Evolutionary conservation across 2,113 vertebrate species (phyloP), one percentile per base, ranked within the genome.

Genomic region (Daboia siamensis): DNA sequence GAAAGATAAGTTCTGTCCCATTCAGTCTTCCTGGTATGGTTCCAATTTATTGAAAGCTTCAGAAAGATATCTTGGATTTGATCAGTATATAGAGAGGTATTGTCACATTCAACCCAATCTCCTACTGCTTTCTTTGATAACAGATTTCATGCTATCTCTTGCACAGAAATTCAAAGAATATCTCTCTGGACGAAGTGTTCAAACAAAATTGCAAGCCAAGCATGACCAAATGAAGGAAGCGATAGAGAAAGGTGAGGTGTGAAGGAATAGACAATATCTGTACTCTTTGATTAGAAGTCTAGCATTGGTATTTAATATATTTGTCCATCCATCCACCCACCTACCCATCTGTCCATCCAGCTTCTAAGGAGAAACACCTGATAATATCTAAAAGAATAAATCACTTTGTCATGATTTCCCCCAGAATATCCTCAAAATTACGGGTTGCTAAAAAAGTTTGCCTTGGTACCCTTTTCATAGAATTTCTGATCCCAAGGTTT

Each of bases 81-180:
- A 44, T 80, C 17, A 80, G 20, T 80, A 39, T 10, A 21, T 80
- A 80, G 20, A n/a, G n/a, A 10, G 17, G 7, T 21, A 80, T 17
- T 80, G 33, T 39, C 17, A 33, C 17, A 80, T 24, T 88, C 52
- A 33, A 23, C 26, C 59, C 46, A 64, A 20, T 33, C 39, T 39
- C 59, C 48, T 69, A 23, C 52, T 39, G 11, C n/a, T 46, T 87
- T 91, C 48, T 87, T 15, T 39, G 52, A 57, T n/a, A 48, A 92
- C 29, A 15, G 26, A 59, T 12, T 85, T 56, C 15, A 59, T 89
- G 69, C 21, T 90, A 23, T 93, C 51, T 91, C n/a, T 86, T 87
- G 91, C 93, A 6, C 96, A 98, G 98, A 98, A 98, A 98, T 98
- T 98, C 90, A 98, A 98, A 95, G 98, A 98, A 94, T 98, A 98